Conservation (phyloP, 2,113 vertebrate species). For the Oryzias melastigma region DNA sequence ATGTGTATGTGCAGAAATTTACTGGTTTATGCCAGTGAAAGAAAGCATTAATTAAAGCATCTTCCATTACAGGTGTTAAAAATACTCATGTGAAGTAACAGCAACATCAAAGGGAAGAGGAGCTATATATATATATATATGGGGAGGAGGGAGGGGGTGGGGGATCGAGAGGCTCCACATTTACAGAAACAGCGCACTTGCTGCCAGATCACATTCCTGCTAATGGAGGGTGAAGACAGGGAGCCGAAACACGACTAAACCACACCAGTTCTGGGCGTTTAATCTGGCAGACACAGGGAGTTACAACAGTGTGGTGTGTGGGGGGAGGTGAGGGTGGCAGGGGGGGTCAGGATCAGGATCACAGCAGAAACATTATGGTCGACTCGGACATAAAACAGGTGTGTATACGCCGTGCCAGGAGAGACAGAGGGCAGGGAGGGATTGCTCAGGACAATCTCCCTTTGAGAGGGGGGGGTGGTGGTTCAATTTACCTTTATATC, state of each 20-base stretch:
- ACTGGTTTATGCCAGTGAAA: conserved; percentile 10
- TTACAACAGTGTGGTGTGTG: conserved; percentile 52
- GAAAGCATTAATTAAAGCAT: conserved; percentile 13
- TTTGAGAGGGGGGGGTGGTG: conserved; percentile 80
- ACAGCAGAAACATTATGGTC: conserved; percentile 91
- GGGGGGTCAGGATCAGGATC: conserved; percentile 80
- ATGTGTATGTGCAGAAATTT: not conserved
- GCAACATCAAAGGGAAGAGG: conserved; percentile 78
- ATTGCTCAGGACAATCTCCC: conserved; percentile 95
- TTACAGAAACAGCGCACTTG: conserved; percentile 83
- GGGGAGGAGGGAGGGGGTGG: conserved; percentile 73
- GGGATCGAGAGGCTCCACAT: conserved; percentile 70
- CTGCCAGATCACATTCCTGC: conserved; percentile 92
- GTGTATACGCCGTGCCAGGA: conserved; percentile 90
- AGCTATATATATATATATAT: conserved; percentile 73
- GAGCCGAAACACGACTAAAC: conserved; percentile 82
- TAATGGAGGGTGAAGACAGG: conserved; percentile 88
- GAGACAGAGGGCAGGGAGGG: conserved; percentile 93
- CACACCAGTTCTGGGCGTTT: conserved; percentile 90
- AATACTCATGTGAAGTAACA: conserved; percentile 96
- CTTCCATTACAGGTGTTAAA: conserved; percentile 44
- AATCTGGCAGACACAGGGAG: conserved; percentile 92
- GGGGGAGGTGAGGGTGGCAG: conserved; percentile 32
- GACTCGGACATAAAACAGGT: conserved; percentile 95
- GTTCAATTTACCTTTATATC: conserved; percentile 84